phyloP scores from a whole-genome alignment of 1,140 invertebrate genomes.

The Sycophaga agraensis region DNA sequence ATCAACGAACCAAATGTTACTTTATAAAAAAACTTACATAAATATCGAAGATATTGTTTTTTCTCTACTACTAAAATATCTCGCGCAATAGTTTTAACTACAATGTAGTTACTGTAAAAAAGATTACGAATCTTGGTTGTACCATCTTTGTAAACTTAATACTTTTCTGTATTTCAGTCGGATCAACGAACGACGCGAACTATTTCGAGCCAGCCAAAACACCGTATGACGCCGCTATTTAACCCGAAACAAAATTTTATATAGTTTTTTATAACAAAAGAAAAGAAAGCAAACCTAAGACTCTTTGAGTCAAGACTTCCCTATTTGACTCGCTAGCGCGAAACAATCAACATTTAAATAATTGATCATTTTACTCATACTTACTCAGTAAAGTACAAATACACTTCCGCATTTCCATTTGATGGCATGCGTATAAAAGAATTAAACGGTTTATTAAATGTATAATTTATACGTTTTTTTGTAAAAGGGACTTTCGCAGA shows the following conservation, averaged over 20 bases:
- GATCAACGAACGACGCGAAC: conserved; percentile 31
- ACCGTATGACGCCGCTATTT: conserved; percentile 30
- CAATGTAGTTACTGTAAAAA: conserved; percentile 2
- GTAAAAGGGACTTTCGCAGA: not conserved
- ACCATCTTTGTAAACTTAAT: not conserved
- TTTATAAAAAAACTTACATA: conserved; percentile 2
- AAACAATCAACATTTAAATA: conserved; percentile 25
- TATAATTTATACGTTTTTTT: not conserved
- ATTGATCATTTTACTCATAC: conserved; percentile 30
- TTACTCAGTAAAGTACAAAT: conserved; percentile 38
- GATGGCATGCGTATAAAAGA: conserved; percentile 30
- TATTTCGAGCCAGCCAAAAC: conserved; percentile 36
- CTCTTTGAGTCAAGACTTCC: not conserved
- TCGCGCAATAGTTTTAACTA: not conserved
- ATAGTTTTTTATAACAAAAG: conserved; percentile 10
- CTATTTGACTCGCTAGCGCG: conserved; percentile 22
- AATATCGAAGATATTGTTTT: no score
- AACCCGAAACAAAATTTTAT: conserved; percentile 31
- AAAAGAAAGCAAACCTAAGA: conserved; percentile 11
- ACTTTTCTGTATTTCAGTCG: not conserved
- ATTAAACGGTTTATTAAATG: conserved; percentile 9
- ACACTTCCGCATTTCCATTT: conserved; percentile 27
- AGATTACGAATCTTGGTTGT: not conserved
- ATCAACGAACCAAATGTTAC: not conserved
- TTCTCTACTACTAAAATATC: not conserved